Evolutionary conservation across 1,140 invertebrate species (phyloP), one percentile per base, ranked within the genome.

Genomic region (Diorhabda elongata): DNA sequence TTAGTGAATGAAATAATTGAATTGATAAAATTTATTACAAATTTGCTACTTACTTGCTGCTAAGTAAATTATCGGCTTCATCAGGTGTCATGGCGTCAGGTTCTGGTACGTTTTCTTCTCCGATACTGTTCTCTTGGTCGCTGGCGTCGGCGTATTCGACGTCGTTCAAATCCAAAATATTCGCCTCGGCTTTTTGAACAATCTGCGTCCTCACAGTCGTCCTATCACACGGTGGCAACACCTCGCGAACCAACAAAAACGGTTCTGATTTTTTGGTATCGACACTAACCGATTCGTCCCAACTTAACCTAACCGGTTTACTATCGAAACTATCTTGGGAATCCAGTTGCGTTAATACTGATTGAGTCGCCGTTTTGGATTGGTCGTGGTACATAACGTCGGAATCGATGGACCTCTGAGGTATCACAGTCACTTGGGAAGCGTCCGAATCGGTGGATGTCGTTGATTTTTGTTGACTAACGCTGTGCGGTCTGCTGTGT

Each of bases 31-130:
- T 26, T 26, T 26, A 26, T 26, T 26, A 26, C 26, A 26, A 26
- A 26, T 26, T 26, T 26, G 26, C 26, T 26, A 76, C 81, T 85
- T 78, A 93, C 91, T 91, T 91, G 76, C 89, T 88, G 80, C 91
- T 94, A 65, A 92, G 83, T 74, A 93, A 82, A 82, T 91, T 88
- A 77, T 93, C 91, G n/a, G 91, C 91, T 78, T 93, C 92, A 75
- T 90, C 90, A n/a, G 90, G 87, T 58, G 91, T 93, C 90, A 92
- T 93, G 11, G 88, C 87, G 78, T 91, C 90, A 58, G 83, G 79
- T 68, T 85, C 81, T 68, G 79, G 77, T 76, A 82, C 80, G 67
- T 80, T 82, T 57, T 74, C 73, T 43, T 73, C 66, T 64, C 63
- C 69, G 42, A 69, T 66, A 62, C 70, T 72, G 3, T 61, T 63